Evolutionary conservation across 2,797 vertebrate genomes (phyloP).

Genomic region (Spea hammondii): DNA sequence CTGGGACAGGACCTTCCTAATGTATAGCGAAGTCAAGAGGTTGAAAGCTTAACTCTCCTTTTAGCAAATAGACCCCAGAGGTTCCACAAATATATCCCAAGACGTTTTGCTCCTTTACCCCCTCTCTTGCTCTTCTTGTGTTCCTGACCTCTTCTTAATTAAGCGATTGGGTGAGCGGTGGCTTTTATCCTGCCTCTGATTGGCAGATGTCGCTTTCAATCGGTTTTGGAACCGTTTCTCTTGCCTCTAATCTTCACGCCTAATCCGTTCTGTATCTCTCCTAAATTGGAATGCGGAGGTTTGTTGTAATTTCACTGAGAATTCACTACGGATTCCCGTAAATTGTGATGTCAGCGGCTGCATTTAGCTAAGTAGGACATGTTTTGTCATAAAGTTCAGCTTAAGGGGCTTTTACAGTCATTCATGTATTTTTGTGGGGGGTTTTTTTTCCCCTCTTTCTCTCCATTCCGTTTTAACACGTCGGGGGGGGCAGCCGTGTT

Average conservation of each 20-base stretch:
- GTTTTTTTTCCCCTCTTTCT: not conserved
- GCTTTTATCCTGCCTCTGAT: not conserved
- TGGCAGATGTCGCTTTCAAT: not conserved
- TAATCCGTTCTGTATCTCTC: not conserved
- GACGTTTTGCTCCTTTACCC: conserved; percentile 25
- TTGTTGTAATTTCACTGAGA: no score
- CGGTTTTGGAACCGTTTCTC: not conserved
- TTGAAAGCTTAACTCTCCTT: no score
- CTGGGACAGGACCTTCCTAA: no score
- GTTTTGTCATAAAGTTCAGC: not conserved
- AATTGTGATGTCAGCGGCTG: not conserved
- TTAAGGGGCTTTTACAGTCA: not conserved
- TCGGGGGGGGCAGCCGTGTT: no score
- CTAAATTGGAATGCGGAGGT: not conserved
- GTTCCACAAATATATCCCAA: conserved; percentile 1
- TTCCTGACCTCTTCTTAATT: not conserved
- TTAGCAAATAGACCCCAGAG: no score
- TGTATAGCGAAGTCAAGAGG: no score
- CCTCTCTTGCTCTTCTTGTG: not conserved
- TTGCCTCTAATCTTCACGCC: not conserved
- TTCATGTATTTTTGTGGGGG: not conserved
- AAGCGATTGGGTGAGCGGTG: no score
- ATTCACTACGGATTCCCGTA: no score
- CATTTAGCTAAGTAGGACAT: not conserved
- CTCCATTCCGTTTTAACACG: not conserved